Conservation (phyloP, 2,113 vertebrate species). For the Spheniscus mendiculus region DNA sequence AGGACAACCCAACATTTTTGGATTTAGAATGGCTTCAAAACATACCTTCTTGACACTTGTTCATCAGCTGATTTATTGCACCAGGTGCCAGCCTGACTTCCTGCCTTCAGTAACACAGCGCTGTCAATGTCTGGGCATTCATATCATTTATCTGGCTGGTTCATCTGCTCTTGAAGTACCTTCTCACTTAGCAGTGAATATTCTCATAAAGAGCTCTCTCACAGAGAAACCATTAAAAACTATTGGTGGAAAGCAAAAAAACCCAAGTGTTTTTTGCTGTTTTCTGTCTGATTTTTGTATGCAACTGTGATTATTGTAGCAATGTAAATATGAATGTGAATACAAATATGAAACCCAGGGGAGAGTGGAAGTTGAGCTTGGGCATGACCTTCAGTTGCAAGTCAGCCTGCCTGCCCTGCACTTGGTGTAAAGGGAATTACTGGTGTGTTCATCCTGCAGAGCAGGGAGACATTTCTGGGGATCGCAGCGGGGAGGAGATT, state of each 20-base stretch:
- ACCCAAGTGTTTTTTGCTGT: neutral
- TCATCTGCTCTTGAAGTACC: neutral
- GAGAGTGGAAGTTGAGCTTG: neutral
- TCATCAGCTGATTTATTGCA: neutral
- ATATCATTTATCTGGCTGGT: neutral
- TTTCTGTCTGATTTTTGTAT: neutral
- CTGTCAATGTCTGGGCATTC: neutral
- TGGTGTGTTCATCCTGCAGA: neutral
- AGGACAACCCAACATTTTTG: neutral
- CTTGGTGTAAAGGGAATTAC: neutral
- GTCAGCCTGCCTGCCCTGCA: neutral
- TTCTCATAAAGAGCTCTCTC: neutral
- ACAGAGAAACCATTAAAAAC: neutral
- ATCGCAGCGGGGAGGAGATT: neutral
- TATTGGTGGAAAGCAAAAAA: neutral
- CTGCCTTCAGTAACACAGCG: neutral
- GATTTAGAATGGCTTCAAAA: neutral
- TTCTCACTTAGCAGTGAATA: neutral
- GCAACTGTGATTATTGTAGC: neutral
- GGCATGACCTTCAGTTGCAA: neutral
- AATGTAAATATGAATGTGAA: neutral
- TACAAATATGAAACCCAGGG: neutral
- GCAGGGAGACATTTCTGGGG: neutral
- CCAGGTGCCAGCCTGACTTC: neutral
- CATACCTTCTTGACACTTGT: neutral